phyloP scores from a whole-genome alignment of 2,113 vertebrate species.

The Coptodon rendalli region DNA sequence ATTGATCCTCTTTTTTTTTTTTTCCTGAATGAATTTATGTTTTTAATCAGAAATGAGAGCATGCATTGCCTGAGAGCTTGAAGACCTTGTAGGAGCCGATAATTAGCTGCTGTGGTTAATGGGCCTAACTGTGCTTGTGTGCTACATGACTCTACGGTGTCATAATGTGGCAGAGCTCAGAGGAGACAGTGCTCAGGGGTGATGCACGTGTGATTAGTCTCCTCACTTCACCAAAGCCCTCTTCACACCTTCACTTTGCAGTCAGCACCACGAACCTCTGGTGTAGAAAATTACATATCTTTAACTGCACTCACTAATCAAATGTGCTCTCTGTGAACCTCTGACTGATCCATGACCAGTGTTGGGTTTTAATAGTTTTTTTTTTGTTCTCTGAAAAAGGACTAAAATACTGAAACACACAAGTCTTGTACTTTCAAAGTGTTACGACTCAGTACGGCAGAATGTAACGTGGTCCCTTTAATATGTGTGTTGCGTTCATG shows the following conservation, averaged over 20 bases:
- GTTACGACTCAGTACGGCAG: not conserved
- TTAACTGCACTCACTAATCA: conserved; percentile 34
- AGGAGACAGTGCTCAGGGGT: conserved; percentile 41
- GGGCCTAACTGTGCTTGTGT: conserved; percentile 49
- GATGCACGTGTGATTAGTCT: conserved; percentile 45
- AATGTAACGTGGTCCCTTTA: conserved; percentile 1
- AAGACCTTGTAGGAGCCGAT: conserved; percentile 67
- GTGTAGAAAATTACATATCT: conserved; percentile 25
- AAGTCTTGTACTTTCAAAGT: not conserved
- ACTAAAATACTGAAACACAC: not conserved
- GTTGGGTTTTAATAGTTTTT: not conserved
- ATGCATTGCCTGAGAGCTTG: conserved; percentile 57
- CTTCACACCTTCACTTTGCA: conserved; percentile 35
- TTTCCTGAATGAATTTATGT: conserved; percentile 48
- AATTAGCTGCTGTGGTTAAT: conserved; percentile 75
- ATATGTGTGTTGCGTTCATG: conserved; percentile 15
- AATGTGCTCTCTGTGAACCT: not conserved
- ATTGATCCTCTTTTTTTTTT: conserved; percentile 63
- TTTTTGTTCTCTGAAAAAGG: not conserved
- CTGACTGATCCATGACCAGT: conserved; percentile 14
- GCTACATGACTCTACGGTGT: conserved; percentile 48
- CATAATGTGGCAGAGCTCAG: conserved; percentile 30
- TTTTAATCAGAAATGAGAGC: conserved; percentile 73
- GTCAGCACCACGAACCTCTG: conserved; percentile 4
- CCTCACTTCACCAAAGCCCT: conserved; percentile 42